Base-by-base conservation (phyloP, 2,888 invertebrate species). In the Spodoptera picta region DNA sequence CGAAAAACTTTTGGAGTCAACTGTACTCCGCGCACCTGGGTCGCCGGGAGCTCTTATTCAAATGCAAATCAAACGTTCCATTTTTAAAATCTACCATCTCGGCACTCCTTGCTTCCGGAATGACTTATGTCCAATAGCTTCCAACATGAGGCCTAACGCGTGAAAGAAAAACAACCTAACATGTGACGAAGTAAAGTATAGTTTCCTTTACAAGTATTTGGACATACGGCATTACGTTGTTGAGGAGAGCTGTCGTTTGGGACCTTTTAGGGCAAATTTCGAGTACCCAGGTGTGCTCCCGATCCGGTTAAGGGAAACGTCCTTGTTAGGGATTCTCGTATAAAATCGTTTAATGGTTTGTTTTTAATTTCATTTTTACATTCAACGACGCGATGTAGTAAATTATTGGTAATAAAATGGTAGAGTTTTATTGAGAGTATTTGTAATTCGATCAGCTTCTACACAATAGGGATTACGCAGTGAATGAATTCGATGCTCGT, bases 61-160 rank as follows among this genome's bases (percentile, higher is more conserved):
- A 94, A 95, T 95, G 95, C 94, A 95, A 95, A 95, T 95, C 94
- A 95, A 95, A 93, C 92, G 94, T 94, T 93, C 95, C 94, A 94
- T 94, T 95, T 95, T 95, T 90, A 93, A 94, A 94, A 93, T 94
- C 92, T 93, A 94, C 93, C 93, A 93, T 94, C 93, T 92, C 92
- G 89, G 87, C 90, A 88, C 89, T 90, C 89, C 90, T 92, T 87
- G 89, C 89, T 92, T 93, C 93, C 92, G 92, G 91, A 94, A 93
- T 87, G 94, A 92, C 93, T 92, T 94, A 93, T 91, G 90, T 92
- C 89, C 91, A 90, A 88, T 87, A 79, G 84, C 88, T 87, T 85
- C 87, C 85, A 86, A 89, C 86, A 82, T 79, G 72, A 83, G 69
- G 67, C 64, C 43, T 47, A 57, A 53, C 31, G n/a, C 45, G 43